phyloP scores from a whole-genome alignment of 2,797 vertebrate species.

The Cyprinodon diabolis region DNA sequence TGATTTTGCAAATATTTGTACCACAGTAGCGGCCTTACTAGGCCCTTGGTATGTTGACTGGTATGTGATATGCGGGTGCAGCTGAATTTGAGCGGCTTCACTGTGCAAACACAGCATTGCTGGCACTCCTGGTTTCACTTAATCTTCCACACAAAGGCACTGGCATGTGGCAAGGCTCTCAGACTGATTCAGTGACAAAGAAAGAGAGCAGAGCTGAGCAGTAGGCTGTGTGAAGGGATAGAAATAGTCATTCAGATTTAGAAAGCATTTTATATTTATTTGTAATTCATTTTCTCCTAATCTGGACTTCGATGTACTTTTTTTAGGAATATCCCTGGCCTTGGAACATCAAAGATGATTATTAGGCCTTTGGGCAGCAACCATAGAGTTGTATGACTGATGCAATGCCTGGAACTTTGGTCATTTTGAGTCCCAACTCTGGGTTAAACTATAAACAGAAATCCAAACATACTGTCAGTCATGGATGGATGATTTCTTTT shows the following conservation, averaged over 20 bases:
- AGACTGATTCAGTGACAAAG: conserved; percentile 58
- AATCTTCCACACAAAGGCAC: conserved; percentile 82
- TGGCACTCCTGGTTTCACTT: conserved; percentile 80
- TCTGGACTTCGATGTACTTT: conserved; percentile 12
- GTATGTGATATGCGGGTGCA: conserved; percentile 74
- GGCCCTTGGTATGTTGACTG: conserved; percentile 45
- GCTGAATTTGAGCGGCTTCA: conserved; percentile 71
- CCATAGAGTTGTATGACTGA: conserved; percentile 37
- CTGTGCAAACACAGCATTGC: conserved; percentile 77
- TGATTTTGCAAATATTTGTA: conserved; percentile 6
- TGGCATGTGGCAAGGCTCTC: conserved; percentile 75
- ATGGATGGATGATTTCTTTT: conserved; percentile 59
- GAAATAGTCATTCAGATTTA: conserved; percentile 24
- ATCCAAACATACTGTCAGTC: conserved; percentile 42
- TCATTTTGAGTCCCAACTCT: conserved; percentile 48
- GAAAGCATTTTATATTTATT: conserved; percentile 29
- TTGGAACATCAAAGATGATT: conserved; percentile 34
- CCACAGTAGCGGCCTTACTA: conserved; percentile 41
- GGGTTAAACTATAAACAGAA: conserved; percentile 37
- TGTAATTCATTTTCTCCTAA: conserved; percentile 23
- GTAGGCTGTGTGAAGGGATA: conserved; percentile 10
- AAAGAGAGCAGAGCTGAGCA: conserved; percentile 15
- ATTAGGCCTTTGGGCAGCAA: conserved; percentile 46
- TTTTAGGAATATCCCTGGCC: conserved; percentile 3
- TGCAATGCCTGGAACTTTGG: conserved; percentile 39